Base-by-base conservation (phyloP, 1,140 invertebrate species). In the Drosophila quadrilineata region DNA sequence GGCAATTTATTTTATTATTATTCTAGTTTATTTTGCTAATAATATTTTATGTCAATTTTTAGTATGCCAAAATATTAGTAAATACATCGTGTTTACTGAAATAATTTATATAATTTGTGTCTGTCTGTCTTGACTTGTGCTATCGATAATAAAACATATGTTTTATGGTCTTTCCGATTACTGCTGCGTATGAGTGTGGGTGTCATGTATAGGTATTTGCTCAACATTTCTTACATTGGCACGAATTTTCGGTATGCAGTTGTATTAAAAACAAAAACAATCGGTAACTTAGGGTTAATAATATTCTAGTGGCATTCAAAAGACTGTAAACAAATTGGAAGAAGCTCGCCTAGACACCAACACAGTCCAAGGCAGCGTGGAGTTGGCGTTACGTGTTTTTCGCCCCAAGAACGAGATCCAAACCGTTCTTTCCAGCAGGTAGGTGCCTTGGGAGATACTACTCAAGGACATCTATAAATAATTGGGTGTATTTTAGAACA, bases 351-450 rank as follows among this genome's bases (percentile, higher is more conserved):
- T 91, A 28, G 92, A 93, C 59, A 89, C 91, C 5, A 91, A 92
- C 63, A 92, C 92, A 12, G 82, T 95, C 31, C 94, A 95, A 90
- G 94, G 94, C 31, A 90, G 91, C 46, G 70, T 94, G 69, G 94
- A 94, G 90, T 79, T 91, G 77, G 93, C 90, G 16, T 79, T 94
- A 19, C 74, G 85, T 50, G 88, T 76, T 48, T 50, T 94, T 24
- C 77, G 70, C 14, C 91, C 92, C 19, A 69, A 72, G 12, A 91
- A 91, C 69, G 89, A 90, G 57, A 92, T 93, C 31, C 71, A 75
- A 33, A 62, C 94, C 3, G 67, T 63, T n/a, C 80, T 92, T 21
- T 93, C 93, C 19, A 94, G 93, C 90, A 93, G 94, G 94, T 94
- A 90, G 89, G 88, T 29, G 36, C 4, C 6, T 24, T 31, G 17